Evolutionary conservation across 2,888 invertebrate species (phyloP).

Genomic region (Drosophila infuscata): DNA sequence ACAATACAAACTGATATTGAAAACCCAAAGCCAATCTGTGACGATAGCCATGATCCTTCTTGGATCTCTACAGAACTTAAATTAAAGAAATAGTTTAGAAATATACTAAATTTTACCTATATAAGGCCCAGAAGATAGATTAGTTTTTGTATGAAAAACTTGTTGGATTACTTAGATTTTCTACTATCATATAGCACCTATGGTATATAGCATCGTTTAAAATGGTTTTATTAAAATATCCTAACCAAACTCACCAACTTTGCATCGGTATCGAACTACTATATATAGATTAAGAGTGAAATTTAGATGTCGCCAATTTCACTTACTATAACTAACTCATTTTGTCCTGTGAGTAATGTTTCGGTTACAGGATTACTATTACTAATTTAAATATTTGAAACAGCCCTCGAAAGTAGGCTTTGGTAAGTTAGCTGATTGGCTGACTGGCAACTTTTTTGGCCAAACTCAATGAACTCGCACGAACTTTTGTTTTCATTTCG

Average conservation of each 20-base stretch:
- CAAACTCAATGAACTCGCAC: slow-evolving; percentile 77
- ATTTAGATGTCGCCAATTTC: not conserved
- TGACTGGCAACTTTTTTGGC: slow-evolving; percentile 60
- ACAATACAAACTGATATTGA: too few relatives aligned
- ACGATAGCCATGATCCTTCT: too few relatives aligned
- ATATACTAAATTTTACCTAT: too few relatives aligned
- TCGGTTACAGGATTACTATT: not conserved
- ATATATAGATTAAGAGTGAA: not conserved
- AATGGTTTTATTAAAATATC: not conserved
- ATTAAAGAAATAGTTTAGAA: too few relatives aligned
- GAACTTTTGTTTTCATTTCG: slow-evolving; percentile 77
- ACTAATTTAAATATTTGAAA: not conserved
- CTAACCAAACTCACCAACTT: not conserved
- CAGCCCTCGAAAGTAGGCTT: slow-evolving; percentile 28
- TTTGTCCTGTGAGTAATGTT: not conserved
- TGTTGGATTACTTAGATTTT: too few relatives aligned
- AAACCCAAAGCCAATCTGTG: too few relatives aligned
- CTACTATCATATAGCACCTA: too few relatives aligned
- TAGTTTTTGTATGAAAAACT: too few relatives aligned
- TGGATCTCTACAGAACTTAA: too few relatives aligned
- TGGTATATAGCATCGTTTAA: not conserved
- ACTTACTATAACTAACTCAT: not conserved
- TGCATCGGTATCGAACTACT: not conserved
- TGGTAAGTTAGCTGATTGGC: slow-evolving; percentile 30
- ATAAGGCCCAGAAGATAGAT: too few relatives aligned